Evolutionary conservation across 2,797 vertebrate genomes (phyloP).

Genomic region (Xenopus petersii): DNA sequence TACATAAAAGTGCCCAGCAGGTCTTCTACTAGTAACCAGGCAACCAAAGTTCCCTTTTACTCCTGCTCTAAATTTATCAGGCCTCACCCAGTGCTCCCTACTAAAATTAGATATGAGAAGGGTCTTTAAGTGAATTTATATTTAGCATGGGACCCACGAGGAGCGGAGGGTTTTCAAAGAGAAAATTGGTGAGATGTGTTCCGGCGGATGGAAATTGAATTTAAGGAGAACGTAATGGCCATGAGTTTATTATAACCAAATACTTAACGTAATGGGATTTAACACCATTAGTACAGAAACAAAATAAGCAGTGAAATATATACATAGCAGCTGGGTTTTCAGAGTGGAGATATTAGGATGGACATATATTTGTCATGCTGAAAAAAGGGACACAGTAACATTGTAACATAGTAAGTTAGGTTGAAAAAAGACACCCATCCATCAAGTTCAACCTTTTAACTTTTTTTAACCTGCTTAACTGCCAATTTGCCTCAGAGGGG

Average conservation of each 20-base stretch:
- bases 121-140: constrained; percentile 37
- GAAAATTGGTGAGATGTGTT: constrained; percentile 51
- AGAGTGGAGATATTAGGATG: too few species aligned
- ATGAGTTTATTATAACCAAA: constrained; percentile 46
- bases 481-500: too few species aligned
- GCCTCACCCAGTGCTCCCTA: constrained; percentile 49
- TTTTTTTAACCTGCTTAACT: too few species aligned
- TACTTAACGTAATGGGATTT: constrained; percentile 49
- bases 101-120: constrained; percentile 39
- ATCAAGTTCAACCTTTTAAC: too few species aligned
- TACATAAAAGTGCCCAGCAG: constrained; percentile 5
- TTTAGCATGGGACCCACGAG: constrained; percentile 33
- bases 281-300: constrained; percentile 46
- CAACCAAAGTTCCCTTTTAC: constrained; percentile 43
- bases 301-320: too few species aligned
- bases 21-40: constrained; percentile 40
- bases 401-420: too few species aligned
- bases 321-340: too few species aligned
- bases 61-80: constrained; percentile 39
- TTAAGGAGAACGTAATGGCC: constrained; percentile 58
- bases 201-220: constrained; percentile 64
- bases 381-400: too few species aligned
- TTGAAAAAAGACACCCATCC: too few species aligned
- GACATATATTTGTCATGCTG: too few species aligned
- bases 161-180: constrained; percentile 52